phyloP scores from a whole-genome alignment of 2,113 vertebrate species.

The Tachysurus vachellii region DNA sequence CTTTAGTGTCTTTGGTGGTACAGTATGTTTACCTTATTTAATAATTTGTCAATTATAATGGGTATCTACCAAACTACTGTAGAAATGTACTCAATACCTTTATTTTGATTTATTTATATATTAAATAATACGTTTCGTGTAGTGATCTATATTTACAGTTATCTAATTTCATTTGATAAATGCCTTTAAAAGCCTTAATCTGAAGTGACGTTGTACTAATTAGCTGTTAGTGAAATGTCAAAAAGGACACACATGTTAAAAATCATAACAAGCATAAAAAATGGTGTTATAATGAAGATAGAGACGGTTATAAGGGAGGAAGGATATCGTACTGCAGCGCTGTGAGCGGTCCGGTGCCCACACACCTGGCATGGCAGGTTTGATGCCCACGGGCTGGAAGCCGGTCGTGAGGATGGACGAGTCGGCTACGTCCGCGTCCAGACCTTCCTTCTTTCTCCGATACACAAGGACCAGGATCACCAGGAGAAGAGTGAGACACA shows the following conservation, averaged over 20 bases:
- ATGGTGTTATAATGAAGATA: conserved; percentile 32
- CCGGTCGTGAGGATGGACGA: conserved; percentile 97
- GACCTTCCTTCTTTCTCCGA: conserved; percentile 90
- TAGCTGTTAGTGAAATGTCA: neutral
- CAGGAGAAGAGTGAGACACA: conserved; percentile 90
- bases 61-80: neutral
- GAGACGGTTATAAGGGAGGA: conserved; percentile 63
- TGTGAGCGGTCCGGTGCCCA: conserved; percentile 70
- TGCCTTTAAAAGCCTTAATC: neutral
- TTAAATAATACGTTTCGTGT: too few species aligned
- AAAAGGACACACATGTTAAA: conserved; percentile 4
- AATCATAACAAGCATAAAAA: neutral
- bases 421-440: conserved; percentile 93
- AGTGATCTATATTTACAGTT: too few species aligned
- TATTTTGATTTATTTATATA: too few species aligned
- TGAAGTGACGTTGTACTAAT: neutral
- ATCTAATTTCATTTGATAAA: neutral
- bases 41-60: neutral
- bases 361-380: conserved; percentile 96
- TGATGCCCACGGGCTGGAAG: conserved; percentile 98
- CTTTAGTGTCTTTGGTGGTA: neutral
- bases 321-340: conserved; percentile 76
- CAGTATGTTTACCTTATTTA: neutral
- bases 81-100: neutral
- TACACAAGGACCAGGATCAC: conserved; percentile 90